Conservation (phyloP, 2,113 vertebrate genomes). For the Strix aluco region DNA sequence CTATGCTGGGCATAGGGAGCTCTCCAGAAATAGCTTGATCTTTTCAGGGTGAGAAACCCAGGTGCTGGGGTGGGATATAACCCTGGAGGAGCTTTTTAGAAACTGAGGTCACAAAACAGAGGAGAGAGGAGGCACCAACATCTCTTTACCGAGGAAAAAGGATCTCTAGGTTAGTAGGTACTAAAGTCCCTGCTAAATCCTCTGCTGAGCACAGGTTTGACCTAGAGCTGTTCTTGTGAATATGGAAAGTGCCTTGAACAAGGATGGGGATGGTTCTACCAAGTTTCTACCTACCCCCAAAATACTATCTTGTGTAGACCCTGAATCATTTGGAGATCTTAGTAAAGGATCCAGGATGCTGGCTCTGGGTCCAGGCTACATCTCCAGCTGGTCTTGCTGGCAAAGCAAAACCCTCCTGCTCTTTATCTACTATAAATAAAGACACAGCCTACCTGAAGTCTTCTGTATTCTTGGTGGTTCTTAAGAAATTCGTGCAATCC, state of each 20-base stretch:
- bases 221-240: neutral
- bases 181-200: neutral
- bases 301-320: neutral
- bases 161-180: neutral
- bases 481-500: slow-evolving; percentile 37
- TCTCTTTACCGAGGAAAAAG: neutral
- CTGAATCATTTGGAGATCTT: neutral
- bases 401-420: neutral
- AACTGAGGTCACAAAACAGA: neutral
- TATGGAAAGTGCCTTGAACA: neutral
- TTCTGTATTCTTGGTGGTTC: neutral
- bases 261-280: no score
- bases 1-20: neutral
- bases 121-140: neutral
- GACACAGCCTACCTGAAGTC: neutral
- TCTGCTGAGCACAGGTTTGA: neutral
- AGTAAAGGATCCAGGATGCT: neutral
- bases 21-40: neutral
- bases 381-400: neutral
- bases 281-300: neutral
- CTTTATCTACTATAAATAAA: neutral
- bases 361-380: neutral
- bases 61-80: neutral
- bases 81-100: neutral
- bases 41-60: neutral